phyloP scores from a whole-genome alignment of 2,797 vertebrate genomes.

The Eutrigla gurnardus region DNA sequence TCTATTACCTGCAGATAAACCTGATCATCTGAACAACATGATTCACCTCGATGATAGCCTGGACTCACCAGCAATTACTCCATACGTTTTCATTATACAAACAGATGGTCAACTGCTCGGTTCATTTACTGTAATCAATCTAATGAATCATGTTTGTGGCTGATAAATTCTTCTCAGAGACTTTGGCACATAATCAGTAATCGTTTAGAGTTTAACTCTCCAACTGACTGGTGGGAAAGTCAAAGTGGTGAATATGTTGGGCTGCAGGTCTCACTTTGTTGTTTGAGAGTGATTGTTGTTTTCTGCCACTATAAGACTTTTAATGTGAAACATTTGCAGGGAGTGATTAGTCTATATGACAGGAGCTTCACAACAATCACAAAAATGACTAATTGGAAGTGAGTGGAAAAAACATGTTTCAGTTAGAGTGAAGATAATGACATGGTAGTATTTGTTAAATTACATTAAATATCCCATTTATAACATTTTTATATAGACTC shows the following conservation, averaged over 20 bases:
- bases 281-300: neutral
- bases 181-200: neutral
- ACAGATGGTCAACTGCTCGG: conserved; percentile 24
- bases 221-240: conserved; percentile 15
- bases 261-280: neutral
- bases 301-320: neutral
- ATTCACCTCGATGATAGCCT: neutral
- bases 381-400: neutral
- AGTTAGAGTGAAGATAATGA: neutral
- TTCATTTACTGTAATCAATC: conserved; percentile 27
- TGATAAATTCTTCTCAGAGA: neutral
- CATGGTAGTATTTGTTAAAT: too few species aligned
- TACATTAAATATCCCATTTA: too few species aligned
- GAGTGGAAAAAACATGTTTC: neutral
- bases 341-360: neutral
- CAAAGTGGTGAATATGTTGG: neutral
- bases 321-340: conserved; percentile 10
- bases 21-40: conserved; percentile 6
- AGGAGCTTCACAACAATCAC: neutral
- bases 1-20: neutral
- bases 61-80: conserved; percentile 17
- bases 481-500: too few species aligned
- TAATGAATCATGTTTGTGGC: conserved; percentile 7
- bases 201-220: conserved; percentile 1
- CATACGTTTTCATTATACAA: conserved; percentile 15